phyloP scores from a whole-genome alignment of 2,797 vertebrate genomes.

The Clarias pachynema region DNA sequence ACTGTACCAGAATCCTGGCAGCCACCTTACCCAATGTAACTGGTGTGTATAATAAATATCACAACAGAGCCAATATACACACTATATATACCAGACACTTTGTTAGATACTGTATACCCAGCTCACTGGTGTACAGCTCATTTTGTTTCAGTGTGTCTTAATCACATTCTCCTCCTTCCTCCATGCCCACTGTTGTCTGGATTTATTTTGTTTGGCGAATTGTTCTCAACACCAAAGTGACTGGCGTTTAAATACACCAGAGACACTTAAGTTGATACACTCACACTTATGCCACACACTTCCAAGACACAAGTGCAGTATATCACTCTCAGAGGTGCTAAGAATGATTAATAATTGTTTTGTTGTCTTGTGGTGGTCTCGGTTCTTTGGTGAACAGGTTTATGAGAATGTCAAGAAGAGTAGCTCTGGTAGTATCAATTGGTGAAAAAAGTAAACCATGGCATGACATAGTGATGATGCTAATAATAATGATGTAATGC shows the following conservation, averaged over 20 bases:
- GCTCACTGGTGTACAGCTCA: neutral
- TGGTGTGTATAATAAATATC: slow-evolving; percentile 74
- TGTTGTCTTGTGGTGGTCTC: slow-evolving; percentile 23
- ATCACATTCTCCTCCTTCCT: neutral
- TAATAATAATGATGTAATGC: neutral
- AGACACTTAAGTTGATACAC: slow-evolving; percentile 11
- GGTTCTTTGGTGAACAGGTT: slow-evolving; percentile 18
- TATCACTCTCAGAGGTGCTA: slow-evolving; percentile 12
- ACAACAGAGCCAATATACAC: too few species aligned
- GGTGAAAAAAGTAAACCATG: neutral
- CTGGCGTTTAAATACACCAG: slow-evolving; percentile 17
- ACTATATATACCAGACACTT: neutral
- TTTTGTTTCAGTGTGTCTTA: neutral
- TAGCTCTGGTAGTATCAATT: neutral
- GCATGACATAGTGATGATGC: neutral
- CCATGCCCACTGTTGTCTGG: neutral
- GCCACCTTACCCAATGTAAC: slow-evolving; percentile 51
- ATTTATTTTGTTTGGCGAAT: neutral
- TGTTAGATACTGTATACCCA: neutral
- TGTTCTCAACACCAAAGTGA: neutral
- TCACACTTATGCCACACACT: slow-evolving; percentile 3
- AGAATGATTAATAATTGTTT: slow-evolving; percentile 25
- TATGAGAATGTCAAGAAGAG: slow-evolving; percentile 10
- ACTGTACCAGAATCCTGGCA: slow-evolving; percentile 79
- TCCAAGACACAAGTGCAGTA: neutral